These are phyloP conservation scores for Uloborus diversus DNA, from an alignment of 1,140 invertebrate genomes.

Conservation along the genomic window DNA sequence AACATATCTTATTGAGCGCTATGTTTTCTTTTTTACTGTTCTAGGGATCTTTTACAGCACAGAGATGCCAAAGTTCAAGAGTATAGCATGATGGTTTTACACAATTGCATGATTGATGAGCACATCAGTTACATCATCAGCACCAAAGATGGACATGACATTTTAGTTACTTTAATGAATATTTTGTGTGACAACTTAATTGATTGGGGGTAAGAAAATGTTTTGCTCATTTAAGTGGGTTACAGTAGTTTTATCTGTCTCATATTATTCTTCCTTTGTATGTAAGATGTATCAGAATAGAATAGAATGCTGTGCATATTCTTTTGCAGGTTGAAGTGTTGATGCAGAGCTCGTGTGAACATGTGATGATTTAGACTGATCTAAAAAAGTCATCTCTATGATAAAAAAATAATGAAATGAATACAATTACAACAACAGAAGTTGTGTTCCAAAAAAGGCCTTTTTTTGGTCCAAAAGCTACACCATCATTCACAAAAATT, in stretches of 20 bases:
- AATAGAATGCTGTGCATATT: too few species aligned
- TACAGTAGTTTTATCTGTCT: neutral
- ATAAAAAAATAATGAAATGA: too few species aligned
- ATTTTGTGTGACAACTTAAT: neutral
- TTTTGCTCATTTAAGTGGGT: neutral
- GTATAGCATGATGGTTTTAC: slow-evolving; percentile 35
- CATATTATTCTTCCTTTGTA: too few species aligned
- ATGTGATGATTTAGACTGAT: too few species aligned
- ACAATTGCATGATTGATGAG: slow-evolving; percentile 20
- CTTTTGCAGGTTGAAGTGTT: too few species aligned
- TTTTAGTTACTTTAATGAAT: slow-evolving; percentile 2
- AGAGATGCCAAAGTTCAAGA: slow-evolving; percentile 6
- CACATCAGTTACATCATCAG: neutral
- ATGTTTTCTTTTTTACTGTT: neutral
- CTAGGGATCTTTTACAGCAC: neutral
- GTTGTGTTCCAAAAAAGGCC: too few species aligned
- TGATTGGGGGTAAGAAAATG: slow-evolving; percentile 27
- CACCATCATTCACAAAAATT: too few species aligned
- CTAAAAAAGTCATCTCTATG: too few species aligned
- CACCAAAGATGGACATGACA: slow-evolving; percentile 13
- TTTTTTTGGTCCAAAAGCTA: too few species aligned
- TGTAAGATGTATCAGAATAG: too few species aligned
- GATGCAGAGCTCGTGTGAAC: too few species aligned
- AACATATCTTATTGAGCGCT: neutral
- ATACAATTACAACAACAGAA: too few species aligned